Evolutionary conservation across 2,113 vertebrate species (phyloP).

Genomic region (Entelurus aequoreus): DNA sequence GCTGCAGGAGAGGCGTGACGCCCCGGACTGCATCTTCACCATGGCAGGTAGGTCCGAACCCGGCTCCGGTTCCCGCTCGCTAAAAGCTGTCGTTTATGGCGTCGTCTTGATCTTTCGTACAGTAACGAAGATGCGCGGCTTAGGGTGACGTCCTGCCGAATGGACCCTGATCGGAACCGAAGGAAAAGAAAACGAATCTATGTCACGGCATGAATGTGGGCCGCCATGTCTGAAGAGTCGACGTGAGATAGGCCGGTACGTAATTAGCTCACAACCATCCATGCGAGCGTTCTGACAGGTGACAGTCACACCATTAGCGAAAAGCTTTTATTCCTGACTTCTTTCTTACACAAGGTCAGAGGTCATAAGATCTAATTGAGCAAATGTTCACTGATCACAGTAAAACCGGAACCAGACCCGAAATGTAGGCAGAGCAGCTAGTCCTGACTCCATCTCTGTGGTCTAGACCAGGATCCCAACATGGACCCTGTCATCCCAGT

Average conservation of each 20-base stretch:
- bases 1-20: conserved; percentile 57
- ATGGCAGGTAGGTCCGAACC: conserved; percentile 64
- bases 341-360: not conserved
- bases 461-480: not conserved
- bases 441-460: conserved; percentile 23
- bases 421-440: not conserved
- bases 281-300: not conserved
- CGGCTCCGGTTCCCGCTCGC: conserved; percentile 5
- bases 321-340: not conserved
- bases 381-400: not conserved
- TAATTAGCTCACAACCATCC: not conserved
- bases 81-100: not conserved
- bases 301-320: not conserved
- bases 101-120: not conserved
- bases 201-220: not conserved
- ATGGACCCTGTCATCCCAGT: conserved; percentile 43
- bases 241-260: conserved; percentile 5
- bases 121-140: not conserved
- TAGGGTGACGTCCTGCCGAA: not conserved
- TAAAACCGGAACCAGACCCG: not conserved
- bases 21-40: conserved; percentile 54
- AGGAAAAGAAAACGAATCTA: not conserved
- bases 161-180: conserved; percentile 4
- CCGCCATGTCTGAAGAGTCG: not conserved
- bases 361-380: too few relatives aligned